A percentile compares a stretch with the other conserved stretches of the same genome.
Conservation (phyloP, 64 coral and sea anemone genomes). For the Hydrozoanthus tunicans region DNA sequence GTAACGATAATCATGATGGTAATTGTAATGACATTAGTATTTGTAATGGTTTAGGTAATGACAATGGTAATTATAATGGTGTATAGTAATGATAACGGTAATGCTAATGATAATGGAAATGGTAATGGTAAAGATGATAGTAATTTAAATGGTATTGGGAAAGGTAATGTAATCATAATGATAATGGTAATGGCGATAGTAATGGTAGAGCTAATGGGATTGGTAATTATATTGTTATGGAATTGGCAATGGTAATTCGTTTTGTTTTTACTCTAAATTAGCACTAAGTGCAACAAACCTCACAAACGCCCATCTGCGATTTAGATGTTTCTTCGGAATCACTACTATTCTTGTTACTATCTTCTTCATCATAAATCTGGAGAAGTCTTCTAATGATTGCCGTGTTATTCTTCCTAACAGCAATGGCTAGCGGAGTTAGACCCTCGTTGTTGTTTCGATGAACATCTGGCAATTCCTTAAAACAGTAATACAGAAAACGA, state of each 20-base stretch:
- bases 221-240: neutral
- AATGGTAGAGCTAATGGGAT: too few relatives aligned
- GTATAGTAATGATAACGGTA: too few relatives aligned
- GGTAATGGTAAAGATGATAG: too few relatives aligned
- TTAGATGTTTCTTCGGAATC: neutral
- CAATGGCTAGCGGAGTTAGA: neutral
- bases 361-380: slow-evolving; percentile 16
- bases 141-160: too few relatives aligned
- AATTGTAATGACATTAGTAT: too few relatives aligned
- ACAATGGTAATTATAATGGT: too few relatives aligned
- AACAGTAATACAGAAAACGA: neutral
- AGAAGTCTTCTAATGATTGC: slow-evolving; percentile 19
- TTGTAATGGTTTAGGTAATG: too few relatives aligned
- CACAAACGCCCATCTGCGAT: neutral
- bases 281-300: neutral
- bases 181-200: too few relatives aligned
- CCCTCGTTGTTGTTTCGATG: slow-evolving; percentile 4
- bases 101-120: too few relatives aligned
- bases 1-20: too few relatives aligned
- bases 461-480: slow-evolving; percentile 36
- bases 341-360: neutral
- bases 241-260: neutral
- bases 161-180: too few relatives aligned
- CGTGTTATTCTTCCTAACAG: slow-evolving; percentile 1
- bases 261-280: neutral